Conservation (phyloP, 2,113 vertebrate species). For the Notiomystis cincta region DNA sequence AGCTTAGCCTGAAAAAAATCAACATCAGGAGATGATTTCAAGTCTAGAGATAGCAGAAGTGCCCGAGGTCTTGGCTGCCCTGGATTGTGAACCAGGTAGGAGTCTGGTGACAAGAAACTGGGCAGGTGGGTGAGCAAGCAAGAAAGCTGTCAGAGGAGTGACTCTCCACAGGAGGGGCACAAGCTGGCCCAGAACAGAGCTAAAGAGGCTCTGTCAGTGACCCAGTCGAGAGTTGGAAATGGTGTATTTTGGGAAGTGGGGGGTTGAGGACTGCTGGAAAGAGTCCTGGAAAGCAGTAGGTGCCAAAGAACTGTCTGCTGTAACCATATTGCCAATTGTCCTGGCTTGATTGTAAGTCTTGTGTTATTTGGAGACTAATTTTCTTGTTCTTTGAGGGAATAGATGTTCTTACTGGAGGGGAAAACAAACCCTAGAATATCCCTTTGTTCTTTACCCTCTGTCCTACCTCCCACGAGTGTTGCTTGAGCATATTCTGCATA, state of each 20-base stretch:
- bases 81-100: constrained; percentile 4
- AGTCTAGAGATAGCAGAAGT: neutral
- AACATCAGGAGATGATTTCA: neutral
- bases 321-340: neutral
- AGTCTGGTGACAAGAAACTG: constrained; percentile 1
- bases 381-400: neutral
- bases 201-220: neutral
- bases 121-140: constrained; percentile 21
- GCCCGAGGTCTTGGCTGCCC: neutral
- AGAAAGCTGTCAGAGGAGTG: neutral
- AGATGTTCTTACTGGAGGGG: neutral
- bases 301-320: neutral
- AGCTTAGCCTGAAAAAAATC: neutral
- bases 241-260: neutral
- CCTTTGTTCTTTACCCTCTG: fast-evolving
- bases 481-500: neutral
- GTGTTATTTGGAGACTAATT: neutral
- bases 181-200: neutral
- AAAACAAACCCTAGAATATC: neutral
- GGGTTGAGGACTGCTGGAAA: neutral
- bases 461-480: neutral
- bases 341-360: neutral
- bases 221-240: neutral
- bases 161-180: neutral
- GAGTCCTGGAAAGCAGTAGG: neutral